These are phyloP conservation scores for Polypterus bichir DNA, from an alignment of 2,113 vertebrate species.

Conservation along the genomic window DNA sequence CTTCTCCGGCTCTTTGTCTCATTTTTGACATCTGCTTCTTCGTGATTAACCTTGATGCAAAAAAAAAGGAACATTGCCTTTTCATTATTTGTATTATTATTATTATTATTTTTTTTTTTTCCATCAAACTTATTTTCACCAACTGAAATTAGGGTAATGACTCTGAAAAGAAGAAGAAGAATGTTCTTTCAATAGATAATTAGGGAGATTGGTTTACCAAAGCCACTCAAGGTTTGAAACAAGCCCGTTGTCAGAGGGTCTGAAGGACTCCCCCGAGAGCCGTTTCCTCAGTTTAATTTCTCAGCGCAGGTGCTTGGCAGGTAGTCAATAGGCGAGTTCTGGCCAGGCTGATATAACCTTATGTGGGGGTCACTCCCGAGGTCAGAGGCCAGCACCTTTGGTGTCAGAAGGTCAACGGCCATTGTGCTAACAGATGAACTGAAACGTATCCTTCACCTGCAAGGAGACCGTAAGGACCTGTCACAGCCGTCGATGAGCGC, in stretches of 20 bases:
- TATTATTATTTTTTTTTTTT: conserved; percentile 24
- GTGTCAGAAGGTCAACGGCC: conserved; percentile 72
- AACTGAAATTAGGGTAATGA: conserved; percentile 73
- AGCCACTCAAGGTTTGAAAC: conserved; percentile 50
- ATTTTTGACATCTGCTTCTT: conserved; percentile 39
- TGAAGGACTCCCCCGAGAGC: conserved; percentile 64
- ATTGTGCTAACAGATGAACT: conserved; percentile 66
- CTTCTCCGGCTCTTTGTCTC: conserved; percentile 32
- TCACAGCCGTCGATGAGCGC: too few relatives aligned
- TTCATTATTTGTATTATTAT: conserved; percentile 34
- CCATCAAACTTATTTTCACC: conserved; percentile 53
- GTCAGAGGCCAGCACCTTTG: conserved; percentile 62
- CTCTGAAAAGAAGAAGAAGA: conserved; percentile 43
- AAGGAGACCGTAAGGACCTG: too few relatives aligned
- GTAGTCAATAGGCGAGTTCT: conserved; percentile 80
- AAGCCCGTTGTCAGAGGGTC: conserved; percentile 47
- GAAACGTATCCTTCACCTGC: conserved; percentile 29
- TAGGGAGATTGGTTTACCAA: conserved; percentile 82
- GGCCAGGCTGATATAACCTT: conserved; percentile 49
- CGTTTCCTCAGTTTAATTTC: conserved; percentile 77
- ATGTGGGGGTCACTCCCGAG: conserved; percentile 65
- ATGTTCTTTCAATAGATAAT: conserved; percentile 74
- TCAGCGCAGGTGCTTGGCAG: conserved; percentile 81
- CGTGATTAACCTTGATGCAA: conserved; percentile 40
- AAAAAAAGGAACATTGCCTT: conserved; percentile 29